These are phyloP conservation scores for Chrysomallon squamiferum DNA, from an alignment of 1,140 invertebrate genomes.

Conservation along the genomic window DNA sequence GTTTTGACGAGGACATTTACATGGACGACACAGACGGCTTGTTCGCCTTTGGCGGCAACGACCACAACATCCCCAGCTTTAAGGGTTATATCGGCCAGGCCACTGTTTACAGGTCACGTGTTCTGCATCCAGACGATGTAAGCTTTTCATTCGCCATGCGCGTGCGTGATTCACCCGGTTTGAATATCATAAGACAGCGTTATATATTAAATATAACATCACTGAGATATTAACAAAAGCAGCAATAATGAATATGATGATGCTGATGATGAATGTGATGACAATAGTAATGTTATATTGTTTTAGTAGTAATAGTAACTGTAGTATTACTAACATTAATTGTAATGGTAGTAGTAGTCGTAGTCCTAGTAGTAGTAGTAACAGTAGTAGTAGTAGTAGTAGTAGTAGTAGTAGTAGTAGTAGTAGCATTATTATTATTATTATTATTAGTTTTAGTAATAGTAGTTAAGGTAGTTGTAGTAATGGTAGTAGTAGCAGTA, in stretches of 20 bases:
- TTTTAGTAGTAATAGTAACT: background rate
- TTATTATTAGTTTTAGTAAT: too few species aligned
- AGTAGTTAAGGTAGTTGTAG: too few species aligned
- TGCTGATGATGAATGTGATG: background rate
- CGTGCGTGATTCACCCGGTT: background rate
- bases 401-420: too few species aligned
- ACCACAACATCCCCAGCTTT: constrained; percentile 30
- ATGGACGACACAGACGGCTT: constrained; percentile 42
- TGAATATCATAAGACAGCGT: background rate
- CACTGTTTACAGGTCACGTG: constrained; percentile 28
- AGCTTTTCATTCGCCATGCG: background rate
- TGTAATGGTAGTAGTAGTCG: too few species aligned
- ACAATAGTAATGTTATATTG: background rate
- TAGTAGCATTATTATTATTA: too few species aligned
- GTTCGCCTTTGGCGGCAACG: constrained; percentile 36
- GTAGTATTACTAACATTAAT: too few species aligned
- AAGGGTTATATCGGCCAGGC: constrained; percentile 44
- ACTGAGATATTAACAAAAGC: background rate
- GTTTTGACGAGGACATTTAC: constrained; percentile 8
- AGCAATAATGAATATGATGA: background rate
- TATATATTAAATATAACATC: background rate
- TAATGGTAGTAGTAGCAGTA: too few species aligned
- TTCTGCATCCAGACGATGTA: constrained; percentile 27
- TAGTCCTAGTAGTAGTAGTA: too few species aligned
- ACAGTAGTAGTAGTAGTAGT: too few species aligned